phyloP scores from a whole-genome alignment of 2,888 invertebrate genomes.

The Seira musarum region DNA sequence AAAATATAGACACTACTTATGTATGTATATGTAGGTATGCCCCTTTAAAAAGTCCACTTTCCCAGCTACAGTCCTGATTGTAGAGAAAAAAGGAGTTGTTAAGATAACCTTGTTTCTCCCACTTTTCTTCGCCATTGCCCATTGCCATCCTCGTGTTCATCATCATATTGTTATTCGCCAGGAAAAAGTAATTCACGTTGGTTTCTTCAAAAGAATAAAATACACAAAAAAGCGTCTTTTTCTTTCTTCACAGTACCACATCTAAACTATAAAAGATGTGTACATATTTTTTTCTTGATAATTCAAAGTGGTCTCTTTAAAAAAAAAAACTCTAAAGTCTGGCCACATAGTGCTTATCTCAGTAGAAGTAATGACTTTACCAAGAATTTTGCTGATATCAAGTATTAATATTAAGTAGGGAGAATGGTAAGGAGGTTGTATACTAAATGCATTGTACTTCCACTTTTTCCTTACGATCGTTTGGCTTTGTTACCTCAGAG shows the following conservation, averaged over 20 bases:
- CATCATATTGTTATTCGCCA: neutral
- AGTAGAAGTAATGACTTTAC: neutral
- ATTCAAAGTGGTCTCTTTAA: conserved; percentile 28
- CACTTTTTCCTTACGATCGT: conserved; percentile 23
- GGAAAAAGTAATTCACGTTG: conserved; percentile 21
- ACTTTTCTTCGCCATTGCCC: conserved; percentile 33
- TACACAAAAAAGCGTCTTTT: too few relatives aligned
- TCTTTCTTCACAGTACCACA: too few relatives aligned
- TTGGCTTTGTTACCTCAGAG: conserved; percentile 14
- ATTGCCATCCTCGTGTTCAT: neutral
- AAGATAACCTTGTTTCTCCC: conserved; percentile 51
- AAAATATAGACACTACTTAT: neutral
- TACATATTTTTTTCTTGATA: conserved; percentile 36
- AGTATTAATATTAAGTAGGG: too few relatives aligned
- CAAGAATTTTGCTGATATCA: neutral
- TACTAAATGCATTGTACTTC: conserved; percentile 23
- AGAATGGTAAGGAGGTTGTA: too few relatives aligned
- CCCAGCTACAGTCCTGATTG: neutral
- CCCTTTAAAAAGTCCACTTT: neutral
- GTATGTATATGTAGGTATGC: too few relatives aligned
- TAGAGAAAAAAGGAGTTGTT: conserved; percentile 8
- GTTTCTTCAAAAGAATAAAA: conserved; percentile 16
- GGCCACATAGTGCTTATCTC: neutral
- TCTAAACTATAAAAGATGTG: too few relatives aligned
- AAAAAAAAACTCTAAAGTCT: neutral